Percentiles rank a stretch among this genome's conserved stretches.
These are phyloP conservation scores for Eupithecia subumbrata DNA, from an alignment of 2,888 invertebrate species.

Conservation along the genomic window DNA sequence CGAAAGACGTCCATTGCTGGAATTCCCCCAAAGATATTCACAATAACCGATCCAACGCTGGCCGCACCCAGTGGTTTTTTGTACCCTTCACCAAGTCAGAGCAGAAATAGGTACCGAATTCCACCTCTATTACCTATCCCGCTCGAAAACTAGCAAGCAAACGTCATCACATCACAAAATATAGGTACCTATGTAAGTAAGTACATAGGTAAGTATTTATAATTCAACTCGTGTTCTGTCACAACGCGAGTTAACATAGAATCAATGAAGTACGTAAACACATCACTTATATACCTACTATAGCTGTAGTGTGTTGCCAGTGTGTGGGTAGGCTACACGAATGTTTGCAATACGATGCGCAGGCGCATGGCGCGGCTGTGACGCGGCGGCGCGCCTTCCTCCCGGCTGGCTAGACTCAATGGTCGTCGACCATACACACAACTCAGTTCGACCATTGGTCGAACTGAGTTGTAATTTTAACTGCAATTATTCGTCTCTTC, in stretches of 20 bases:
- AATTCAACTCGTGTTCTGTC: conserved; percentile 11
- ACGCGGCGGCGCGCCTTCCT: conserved; percentile 54
- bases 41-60: no score
- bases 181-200: background rate
- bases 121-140: no score
- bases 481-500: background rate
- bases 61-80: no score
- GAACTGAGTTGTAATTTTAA: background rate
- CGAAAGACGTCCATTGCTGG: no score
- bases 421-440: no score
- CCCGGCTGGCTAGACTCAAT: conserved; percentile 35
- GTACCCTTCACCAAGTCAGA: no score
- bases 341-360: conserved; percentile 12
- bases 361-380: conserved; percentile 43
- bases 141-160: background rate
- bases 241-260: conserved; percentile 15
- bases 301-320: background rate
- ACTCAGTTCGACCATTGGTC: no score
- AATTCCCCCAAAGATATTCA: no score
- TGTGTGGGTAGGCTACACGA: background rate
- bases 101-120: no score
- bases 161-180: no score
- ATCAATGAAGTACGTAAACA: conserved; percentile 13
- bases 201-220: background rate
- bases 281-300: background rate